Conservation (phyloP, 2,888 invertebrate genomes). For the Aleiodes testaceus region DNA sequence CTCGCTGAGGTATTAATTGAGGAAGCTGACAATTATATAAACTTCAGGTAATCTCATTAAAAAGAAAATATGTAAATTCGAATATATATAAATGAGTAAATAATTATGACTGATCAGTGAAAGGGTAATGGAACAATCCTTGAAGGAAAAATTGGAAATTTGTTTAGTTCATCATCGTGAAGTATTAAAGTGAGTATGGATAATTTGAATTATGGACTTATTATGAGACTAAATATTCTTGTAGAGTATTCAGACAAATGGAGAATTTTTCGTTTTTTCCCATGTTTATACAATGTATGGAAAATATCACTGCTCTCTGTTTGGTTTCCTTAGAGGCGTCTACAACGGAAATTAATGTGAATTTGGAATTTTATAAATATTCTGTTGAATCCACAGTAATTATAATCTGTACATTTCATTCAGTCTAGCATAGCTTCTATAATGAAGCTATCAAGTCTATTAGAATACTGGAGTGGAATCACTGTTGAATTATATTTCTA, state of each 20-base stretch:
- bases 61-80: neutral
- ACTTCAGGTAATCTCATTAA: conserved; percentile 37
- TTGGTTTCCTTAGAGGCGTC: conserved; percentile 57
- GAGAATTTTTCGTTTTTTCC: conserved; percentile 51
- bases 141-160: conserved; percentile 51
- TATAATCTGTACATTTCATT: neutral
- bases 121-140: conserved; percentile 19
- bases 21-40: neutral
- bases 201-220: neutral
- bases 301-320: conserved; percentile 55
- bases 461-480: conserved; percentile 55
- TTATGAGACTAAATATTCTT: conserved; percentile 3
- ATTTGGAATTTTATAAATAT: no score
- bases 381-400: neutral
- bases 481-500: conserved; percentile 54
- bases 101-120: neutral
- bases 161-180: conserved; percentile 52
- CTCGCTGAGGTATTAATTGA: conserved; percentile 50
- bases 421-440: conserved; percentile 40
- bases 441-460: conserved; percentile 53
- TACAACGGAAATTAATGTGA: conserved; percentile 55
- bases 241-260: conserved; percentile 53
- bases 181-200: conserved; percentile 52
- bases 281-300: conserved; percentile 58
- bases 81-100: neutral